These are phyloP conservation scores for Isoperla grammatica DNA, from an alignment of 2,888 invertebrate species.

Conservation along the genomic window DNA sequence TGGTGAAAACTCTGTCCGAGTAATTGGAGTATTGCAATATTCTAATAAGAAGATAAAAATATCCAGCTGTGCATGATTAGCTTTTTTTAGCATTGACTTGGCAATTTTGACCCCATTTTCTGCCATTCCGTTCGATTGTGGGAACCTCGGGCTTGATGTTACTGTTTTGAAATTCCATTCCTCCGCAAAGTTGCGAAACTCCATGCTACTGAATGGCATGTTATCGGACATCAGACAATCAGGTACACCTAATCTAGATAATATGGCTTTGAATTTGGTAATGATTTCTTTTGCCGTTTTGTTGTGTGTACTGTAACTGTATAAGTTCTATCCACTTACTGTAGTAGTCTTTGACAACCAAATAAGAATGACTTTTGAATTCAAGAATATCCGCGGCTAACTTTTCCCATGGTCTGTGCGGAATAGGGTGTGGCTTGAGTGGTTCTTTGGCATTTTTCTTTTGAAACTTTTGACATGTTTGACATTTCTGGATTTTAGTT, in stretches of 20 bases:
- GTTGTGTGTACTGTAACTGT: constrained; percentile 5
- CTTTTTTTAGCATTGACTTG: not conserved
- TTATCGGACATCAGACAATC: no score
- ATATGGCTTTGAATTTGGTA: no score
- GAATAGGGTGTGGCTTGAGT: not conserved
- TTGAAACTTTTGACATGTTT: constrained; percentile 1
- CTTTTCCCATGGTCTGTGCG: not conserved
- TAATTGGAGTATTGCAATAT: not conserved
- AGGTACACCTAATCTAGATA: no score
- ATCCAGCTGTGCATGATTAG: not conserved
- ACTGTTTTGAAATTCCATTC: no score
- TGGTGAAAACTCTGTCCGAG: not conserved
- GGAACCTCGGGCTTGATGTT: no score
- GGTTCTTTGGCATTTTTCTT: not conserved
- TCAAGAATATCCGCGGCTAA: constrained; percentile 6
- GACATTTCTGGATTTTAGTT: not conserved
- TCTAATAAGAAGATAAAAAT: not conserved
- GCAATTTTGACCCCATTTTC: no score
- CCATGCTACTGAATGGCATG: no score
- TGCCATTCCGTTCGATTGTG: no score
- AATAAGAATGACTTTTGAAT: not conserved
- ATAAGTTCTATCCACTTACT: constrained; percentile 1
- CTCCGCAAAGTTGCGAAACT: no score
- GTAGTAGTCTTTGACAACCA: not conserved
- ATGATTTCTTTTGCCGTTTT: not conserved